Base-by-base conservation (phyloP, 2,113 vertebrate genomes). In the Melanerpes aurifrons region DNA sequence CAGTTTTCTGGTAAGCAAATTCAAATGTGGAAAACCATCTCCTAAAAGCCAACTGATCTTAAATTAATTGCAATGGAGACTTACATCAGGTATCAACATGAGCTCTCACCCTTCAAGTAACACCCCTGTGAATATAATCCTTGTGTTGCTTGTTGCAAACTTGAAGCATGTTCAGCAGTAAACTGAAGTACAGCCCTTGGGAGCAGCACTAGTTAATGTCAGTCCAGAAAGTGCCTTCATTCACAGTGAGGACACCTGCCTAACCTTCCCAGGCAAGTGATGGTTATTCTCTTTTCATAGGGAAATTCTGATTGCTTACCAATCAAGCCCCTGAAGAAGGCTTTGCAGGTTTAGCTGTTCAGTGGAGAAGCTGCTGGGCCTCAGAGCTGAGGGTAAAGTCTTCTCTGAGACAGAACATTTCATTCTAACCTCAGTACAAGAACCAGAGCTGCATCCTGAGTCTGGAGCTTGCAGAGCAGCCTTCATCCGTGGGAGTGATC, bases 331-430 rank as follows among this genome's bases (percentile, higher is more conserved):
- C 82, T 72, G 82, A 86, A 83, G 75, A 93, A 56, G 53, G 83
- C 94, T 94, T 77, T 86, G 50, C 43, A 73, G 14, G 43, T 61
- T 91, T 58, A 78, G 35, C 9, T 79, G 82, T 82, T 75, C 90
- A 87, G 70, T 48, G 84, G 78, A 77, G 93, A 96, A 37, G 21
- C 43, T 91, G 47, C n/a, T 5, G 15, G 24, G 40, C 21, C 56
- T 86, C 82, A 74, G 15, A 20, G 53, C 73, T 31, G 80, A 12
- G 15, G 80, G 15, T 57, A 15, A 45, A 57, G 56, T 89, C 86
- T 94, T 93, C 72, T 86, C 25, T 75, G 93, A 95, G 87, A 86
- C 32, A 73, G 94, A 92, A 94, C 73, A 89, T 94, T 96, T 92
- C 25, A 69, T 66, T 89, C 48, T 37, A 75, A 40, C 10, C 50